Conservation (phyloP, 2,113 vertebrate genomes). For the Grallaria varia region DNA sequence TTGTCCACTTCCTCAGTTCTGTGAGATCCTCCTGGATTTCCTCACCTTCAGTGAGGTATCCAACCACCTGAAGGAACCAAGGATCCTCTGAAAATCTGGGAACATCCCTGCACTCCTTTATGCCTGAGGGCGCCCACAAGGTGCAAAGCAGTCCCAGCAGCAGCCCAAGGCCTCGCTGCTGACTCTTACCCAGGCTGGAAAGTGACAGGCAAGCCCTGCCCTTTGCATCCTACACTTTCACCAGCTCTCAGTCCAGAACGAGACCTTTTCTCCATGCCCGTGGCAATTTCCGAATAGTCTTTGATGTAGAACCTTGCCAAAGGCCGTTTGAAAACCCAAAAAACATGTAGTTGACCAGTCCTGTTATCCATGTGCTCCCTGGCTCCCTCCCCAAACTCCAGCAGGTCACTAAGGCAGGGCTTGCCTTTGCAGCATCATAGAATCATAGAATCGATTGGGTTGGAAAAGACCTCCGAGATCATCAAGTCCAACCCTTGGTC, state of each 20-base stretch:
- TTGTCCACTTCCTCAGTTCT: not conserved
- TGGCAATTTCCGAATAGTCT: not conserved
- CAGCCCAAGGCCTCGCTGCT: not conserved
- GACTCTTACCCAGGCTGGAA: not conserved
- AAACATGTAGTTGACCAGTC: not conserved
- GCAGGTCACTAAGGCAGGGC: not conserved
- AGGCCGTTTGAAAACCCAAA: not conserved
- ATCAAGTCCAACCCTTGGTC: too few relatives aligned
- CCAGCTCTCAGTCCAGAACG: rapidly evolving
- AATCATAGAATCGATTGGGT: too few relatives aligned
- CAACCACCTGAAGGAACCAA: not conserved
- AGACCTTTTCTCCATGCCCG: not conserved
- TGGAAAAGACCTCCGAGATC: too few relatives aligned
- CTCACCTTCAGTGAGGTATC: not conserved
- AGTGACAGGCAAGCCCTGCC: not conserved
- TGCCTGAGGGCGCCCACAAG: not conserved
- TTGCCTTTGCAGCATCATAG: not conserved
- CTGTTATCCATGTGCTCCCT: not conserved
- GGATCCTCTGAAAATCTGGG: not conserved
- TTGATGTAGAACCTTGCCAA: not conserved
- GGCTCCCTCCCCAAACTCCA: not conserved
- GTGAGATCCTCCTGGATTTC: not conserved
- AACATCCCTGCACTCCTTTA: not conserved
- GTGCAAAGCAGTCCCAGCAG: not conserved
- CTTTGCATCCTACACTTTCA: not conserved